A percentile compares a stretch with the other conserved stretches of the same genome.
Evolutionary conservation across 92 coral and sea anemone genomes (phyloP).

Genomic region (Zoanthus sociatus): DNA sequence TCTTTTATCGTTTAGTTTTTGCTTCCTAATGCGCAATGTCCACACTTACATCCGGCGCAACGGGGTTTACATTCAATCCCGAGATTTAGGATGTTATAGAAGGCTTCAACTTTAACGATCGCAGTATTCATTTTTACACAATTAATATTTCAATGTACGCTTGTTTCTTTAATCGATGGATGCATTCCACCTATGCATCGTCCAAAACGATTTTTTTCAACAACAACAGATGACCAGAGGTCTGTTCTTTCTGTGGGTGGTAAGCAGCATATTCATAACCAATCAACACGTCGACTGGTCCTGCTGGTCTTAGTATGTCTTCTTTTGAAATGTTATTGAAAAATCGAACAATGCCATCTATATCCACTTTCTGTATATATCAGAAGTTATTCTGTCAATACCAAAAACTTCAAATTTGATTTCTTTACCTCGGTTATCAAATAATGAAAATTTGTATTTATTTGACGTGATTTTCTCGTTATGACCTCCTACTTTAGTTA

Average conservation of each 20-base stretch:
- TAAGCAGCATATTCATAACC: background rate
- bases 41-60: background rate
- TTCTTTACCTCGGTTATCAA: conserved; percentile 50
- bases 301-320: conserved; percentile 54
- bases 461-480: conserved; percentile 39
- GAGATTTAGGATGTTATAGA: background rate
- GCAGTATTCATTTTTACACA: background rate
- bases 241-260: conserved; percentile 61
- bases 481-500: conserved; percentile 56
- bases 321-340: conserved; percentile 52
- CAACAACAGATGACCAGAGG: conserved; percentile 46
- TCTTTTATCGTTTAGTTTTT: background rate
- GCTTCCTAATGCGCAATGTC: conserved; percentile 3
- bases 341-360: conserved; percentile 40
- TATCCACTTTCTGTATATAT: conserved; percentile 50
- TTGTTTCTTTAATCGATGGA: background rate
- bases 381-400: conserved; percentile 36
- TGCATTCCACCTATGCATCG: conserved; percentile 53
- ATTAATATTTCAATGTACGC: background rate
- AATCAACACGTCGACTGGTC: background rate
- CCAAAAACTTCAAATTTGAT: conserved; percentile 59
- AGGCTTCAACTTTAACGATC: background rate
- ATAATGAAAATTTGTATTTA: conserved; percentile 15
- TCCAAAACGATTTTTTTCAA: conserved; percentile 66
- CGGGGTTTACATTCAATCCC: background rate